phyloP scores from a whole-genome alignment of 2,113 vertebrate species.

The Orycteropus afer region DNA sequence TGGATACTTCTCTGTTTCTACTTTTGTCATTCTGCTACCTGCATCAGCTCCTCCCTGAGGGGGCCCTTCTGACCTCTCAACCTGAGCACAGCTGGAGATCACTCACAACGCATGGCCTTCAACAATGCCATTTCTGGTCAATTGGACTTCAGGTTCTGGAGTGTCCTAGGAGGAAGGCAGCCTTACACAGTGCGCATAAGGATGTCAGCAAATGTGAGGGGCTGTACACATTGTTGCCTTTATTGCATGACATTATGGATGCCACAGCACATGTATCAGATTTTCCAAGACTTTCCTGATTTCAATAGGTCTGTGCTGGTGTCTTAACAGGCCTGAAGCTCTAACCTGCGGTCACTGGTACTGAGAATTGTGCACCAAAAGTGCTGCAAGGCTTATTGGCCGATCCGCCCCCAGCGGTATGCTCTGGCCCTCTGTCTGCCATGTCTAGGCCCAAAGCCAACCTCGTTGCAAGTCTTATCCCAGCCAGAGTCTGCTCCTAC shows the following conservation, averaged over 20 bases:
- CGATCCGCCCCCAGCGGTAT: neutral
- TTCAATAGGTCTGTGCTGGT: neutral
- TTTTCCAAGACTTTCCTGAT: constrained; percentile 50
- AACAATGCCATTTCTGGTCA: constrained; percentile 69
- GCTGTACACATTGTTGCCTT: neutral
- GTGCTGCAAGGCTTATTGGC: neutral
- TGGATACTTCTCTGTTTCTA: neutral
- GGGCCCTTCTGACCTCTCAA: constrained; percentile 56
- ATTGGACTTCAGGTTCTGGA: constrained; percentile 57
- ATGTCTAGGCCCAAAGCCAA: neutral
- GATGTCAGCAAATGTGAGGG: constrained; percentile 18
- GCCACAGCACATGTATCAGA: constrained; percentile 22
- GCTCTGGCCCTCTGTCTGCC: neutral
- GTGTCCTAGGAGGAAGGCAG: constrained; percentile 59
- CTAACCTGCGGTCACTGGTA: neutral
- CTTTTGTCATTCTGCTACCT: constrained; percentile 60
- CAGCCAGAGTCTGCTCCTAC: neutral
- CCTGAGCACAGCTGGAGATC: constrained; percentile 30
- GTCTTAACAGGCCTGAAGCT: neutral
- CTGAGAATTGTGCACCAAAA: neutral
- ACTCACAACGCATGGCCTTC: constrained; percentile 36
- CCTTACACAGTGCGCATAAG: constrained; percentile 11
- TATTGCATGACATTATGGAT: neutral
- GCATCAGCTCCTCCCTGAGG: constrained; percentile 18
- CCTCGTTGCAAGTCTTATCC: neutral